Conservation (phyloP, 1,140 invertebrate species). For the Radopholus similis region DNA sequence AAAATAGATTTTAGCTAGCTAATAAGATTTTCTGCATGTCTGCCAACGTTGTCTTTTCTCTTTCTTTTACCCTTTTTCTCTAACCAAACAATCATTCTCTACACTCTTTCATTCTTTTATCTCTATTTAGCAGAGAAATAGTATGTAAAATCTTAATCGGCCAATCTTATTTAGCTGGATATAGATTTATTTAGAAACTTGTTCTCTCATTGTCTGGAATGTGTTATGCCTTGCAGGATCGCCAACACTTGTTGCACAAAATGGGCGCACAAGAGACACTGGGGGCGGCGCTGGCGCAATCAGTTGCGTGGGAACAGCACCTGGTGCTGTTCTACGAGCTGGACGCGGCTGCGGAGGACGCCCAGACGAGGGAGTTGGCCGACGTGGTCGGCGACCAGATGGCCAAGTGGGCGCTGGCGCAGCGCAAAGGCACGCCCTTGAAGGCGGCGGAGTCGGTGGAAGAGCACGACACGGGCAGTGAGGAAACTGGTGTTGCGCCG, state of each 20-base stretch:
- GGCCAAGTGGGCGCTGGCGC: neutral
- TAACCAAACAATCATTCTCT: neutral
- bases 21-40: no score
- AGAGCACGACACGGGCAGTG: no score
- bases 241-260: constrained; percentile 17
- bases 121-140: no score
- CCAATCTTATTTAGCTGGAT: no score
- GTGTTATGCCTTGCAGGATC: constrained; percentile 16
- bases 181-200: no score
- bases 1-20: constrained; percentile 3
- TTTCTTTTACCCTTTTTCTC: neutral
- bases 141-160: no score
- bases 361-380: neutral
- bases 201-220: no score
- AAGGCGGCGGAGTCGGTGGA: no score
- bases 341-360: neutral
- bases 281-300: constrained; percentile 11
- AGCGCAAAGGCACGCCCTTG: no score
- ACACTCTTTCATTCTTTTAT: constrained; percentile 7
- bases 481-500: no score
- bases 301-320: constrained; percentile 17
- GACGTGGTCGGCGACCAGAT: constrained; percentile 12
- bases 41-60: no score
- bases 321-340: constrained; percentile 23
- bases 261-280: constrained; percentile 17